Base-by-base conservation (phyloP, 2,888 invertebrate genomes). In the Neoaliturus tenellus region DNA sequence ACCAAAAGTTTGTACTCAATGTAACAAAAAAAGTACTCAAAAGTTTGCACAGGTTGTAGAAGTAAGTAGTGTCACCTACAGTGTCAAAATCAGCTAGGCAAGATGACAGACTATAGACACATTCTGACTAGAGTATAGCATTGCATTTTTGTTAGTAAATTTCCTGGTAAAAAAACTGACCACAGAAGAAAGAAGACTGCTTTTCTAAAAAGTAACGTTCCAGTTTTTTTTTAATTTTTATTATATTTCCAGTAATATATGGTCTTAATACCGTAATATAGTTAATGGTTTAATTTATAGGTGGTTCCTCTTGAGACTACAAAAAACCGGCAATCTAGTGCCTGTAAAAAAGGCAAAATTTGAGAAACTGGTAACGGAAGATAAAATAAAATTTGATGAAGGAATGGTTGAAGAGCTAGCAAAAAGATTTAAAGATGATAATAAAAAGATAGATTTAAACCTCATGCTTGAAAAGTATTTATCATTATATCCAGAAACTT, bases 401-500 rank as follows among this genome's bases (percentile, higher is more conserved):
- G 89, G 89, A 83, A 85, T 91, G 51, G 75, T 89, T 0, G 87
- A 89, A 2, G 90, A 89, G 69, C 85, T 91, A n/a, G 87, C 90
- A 71, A 88, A 89, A 67, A 85, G 87, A 12, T 92, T 91, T 84
- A 88, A 88, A 71, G 85, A 88, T 0, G 91, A 89, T 84, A 88
- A 86, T n/a, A 86, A 87, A 17, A 85, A 84, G 6, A 82, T 90
- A 14, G 89, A 91, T 87, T 88, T 89, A 86, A 86, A 39, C n/a
- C 88, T 87, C 33, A 89, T 92, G 88, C 91, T 90, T 84, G 88
- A 89, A 44, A 87, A 88, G 84, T 92, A 91, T 85, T 88, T 91
- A 88, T 82, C 87, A 48, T 89, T 90, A 80, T 92, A 90, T 88
- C 92, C 92, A 0, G 90, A 92, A 78, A 90, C 91, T 14, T 85